Evolutionary conservation across 2,797 vertebrate genomes (phyloP).

Genomic region (Leuciscus waleckii): DNA sequence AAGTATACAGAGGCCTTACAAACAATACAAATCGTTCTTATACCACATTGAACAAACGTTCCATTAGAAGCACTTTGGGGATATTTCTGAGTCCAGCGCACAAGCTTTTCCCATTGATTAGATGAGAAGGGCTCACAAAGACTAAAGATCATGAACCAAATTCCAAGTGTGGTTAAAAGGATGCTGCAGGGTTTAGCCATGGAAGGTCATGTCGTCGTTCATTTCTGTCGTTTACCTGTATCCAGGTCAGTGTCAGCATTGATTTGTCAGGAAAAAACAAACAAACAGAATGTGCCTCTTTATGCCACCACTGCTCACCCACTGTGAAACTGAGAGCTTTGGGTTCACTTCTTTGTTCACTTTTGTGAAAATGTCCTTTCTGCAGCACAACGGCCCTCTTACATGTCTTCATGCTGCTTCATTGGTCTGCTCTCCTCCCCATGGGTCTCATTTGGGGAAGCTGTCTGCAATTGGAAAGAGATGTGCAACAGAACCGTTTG

Average conservation of each 20-base stretch:
- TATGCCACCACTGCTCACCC: not conserved
- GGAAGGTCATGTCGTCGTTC: constrained; percentile 13
- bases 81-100: not conserved
- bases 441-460: constrained; percentile 79
- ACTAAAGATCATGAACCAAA: not conserved
- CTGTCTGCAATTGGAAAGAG: constrained; percentile 62
- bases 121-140: constrained; percentile 18
- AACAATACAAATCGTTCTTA: not conserved
- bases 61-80: not conserved
- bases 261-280: constrained; percentile 23
- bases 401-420: constrained; percentile 42
- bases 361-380: constrained; percentile 34
- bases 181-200: not conserved
- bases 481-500: constrained; percentile 70
- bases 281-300: not conserved
- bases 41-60: not conserved
- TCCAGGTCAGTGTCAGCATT: constrained; percentile 18
- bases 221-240: constrained; percentile 6
- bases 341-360: constrained; percentile 16
- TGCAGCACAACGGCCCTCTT: constrained; percentile 1
- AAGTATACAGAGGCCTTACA: not conserved
- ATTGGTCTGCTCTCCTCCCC: constrained; percentile 64
- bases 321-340: constrained; percentile 34
- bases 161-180: not conserved
- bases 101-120: constrained; percentile 4